Evolutionary conservation across 2,113 vertebrate genomes (phyloP), one percentile per base, ranked within the genome.

Genomic region (Aythya baeri): DNA sequence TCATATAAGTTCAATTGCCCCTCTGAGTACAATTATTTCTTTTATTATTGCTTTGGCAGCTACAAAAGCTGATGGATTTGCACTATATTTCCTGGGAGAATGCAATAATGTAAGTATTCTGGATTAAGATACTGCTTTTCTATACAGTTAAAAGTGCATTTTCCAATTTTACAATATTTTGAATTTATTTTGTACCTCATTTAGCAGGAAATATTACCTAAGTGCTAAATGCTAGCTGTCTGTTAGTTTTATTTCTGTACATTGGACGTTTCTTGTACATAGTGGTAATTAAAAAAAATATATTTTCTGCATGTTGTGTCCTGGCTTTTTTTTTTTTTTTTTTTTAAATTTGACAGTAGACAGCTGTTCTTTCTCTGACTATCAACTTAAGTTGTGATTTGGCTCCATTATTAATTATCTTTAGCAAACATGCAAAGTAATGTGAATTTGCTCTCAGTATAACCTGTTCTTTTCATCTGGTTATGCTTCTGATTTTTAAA

Each of bases 11-110:
- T 79, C 21, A 0, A 75, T 95, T 97, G 62, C 72, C 61, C 21
- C 71, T 93, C 38, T 83, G 77, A 96, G 84, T 90, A 76, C 52
- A 93, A 92, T 94, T 70, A 96, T 65, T 96, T 96, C 66, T 97
- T 95, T 96, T 96, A 50, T 96, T 93, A 67, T 96, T 98, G 46
- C 68, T 95, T 98, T 98, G 93, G 82, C 99, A 99, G 99, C 99
- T 97, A 99, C 99, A 85, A 99, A 99, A 98, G 99, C 99, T 96
- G 99, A 99, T 97, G 99, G 99, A 98, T 99, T 99, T 98, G 99
- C 99, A 98, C 98, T 99, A 91, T 99, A 99, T 98, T 99, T 99
- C 98, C 98, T 99, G 97, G 99, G 99, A 98, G 99, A 99, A 98
- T 99, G 99, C 98, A 99, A 99, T 99, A 99, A 99, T 98, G 99